phyloP scores from a whole-genome alignment of 2,888 invertebrate genomes.

The Oscheius sp. region DNA sequence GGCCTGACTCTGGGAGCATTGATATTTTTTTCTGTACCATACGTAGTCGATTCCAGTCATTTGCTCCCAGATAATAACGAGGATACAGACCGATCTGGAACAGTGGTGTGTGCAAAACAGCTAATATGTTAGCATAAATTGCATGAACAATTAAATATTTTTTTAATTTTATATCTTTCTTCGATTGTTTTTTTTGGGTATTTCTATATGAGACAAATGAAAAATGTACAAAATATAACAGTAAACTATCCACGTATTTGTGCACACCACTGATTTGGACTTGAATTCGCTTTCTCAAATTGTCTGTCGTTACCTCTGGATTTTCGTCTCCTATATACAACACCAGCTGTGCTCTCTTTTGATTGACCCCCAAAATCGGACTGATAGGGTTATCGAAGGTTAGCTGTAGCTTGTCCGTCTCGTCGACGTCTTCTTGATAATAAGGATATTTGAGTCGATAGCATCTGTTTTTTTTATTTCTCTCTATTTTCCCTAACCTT shows the following conservation, averaged over 20 bases:
- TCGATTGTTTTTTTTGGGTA: too few species aligned
- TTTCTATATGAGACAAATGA: too few species aligned
- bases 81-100: conserved; percentile 35
- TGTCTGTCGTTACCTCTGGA: conserved; percentile 25
- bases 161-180: too few species aligned
- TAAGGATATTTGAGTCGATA: conserved; percentile 42
- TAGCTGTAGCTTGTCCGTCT: conserved; percentile 44
- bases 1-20: conserved; percentile 21
- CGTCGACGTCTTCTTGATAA: conserved; percentile 50
- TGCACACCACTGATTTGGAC: too few species aligned
- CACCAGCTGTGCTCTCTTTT: conserved; percentile 39
- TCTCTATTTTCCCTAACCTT: conserved; percentile 22
- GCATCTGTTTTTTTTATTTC: conserved; percentile 28
- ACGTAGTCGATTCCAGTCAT: conserved; percentile 48
- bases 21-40: conserved; percentile 35
- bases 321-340: conserved; percentile 46
- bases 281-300: conserved; percentile 4
- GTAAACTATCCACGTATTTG: too few species aligned
- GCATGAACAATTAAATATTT: too few species aligned
- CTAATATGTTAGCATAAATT: too few species aligned
- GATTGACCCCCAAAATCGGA: conserved; percentile 24
- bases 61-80: conserved; percentile 45
- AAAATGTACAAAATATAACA: too few species aligned
- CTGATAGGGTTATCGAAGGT: conserved; percentile 48
- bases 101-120: neutral